Base-by-base conservation (phyloP, 1,140 invertebrate species). In the Temnothorax curvispinosus region DNA sequence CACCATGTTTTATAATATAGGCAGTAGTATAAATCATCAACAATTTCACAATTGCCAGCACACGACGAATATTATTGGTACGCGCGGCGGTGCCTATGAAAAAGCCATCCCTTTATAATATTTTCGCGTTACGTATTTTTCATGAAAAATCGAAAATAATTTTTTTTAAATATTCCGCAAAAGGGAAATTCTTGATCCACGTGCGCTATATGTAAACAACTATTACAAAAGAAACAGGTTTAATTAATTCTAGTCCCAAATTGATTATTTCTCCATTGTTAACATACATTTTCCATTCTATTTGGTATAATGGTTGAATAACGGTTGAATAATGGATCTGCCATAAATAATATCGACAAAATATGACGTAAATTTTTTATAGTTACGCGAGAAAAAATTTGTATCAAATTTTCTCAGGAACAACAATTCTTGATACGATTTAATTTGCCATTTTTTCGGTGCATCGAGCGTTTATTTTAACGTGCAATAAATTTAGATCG, bases 21-120 rank as follows among this genome's bases (percentile, higher is more conserved):
- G 6, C 21, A 44, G 15, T 56, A 71, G 21, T 71, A 81, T 81
- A 71, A 81, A 81, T 78, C 76, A 58, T 15, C 47, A 81, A 44
- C 52, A 71, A 78, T 69, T 80, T 80, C 9, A 38, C 77, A 56
- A 81, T 58, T 81, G 64, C 21, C 21, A 71, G 9, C 21, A 11
- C 21, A 15, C 27, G 50, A 71, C 18, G 38, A 71, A 71, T 58
- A 80, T 80, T 80, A 71, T 21, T 21, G 41, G 3, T 56, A 56
- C 38, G 35, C 47, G 13, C 13, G 35, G 8, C 11, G 38, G 38
- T 27, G 8, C 35, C 7, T 15, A 13, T 41, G 52, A 54, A 71
- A 58, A 81, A 69, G 44, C 32, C 5, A 52, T 44, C n/a, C 35
- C 35, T 81, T 81, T 71, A 44, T 47, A 50, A 81, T 67, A 67